Evolutionary conservation across 2,797 vertebrate species (phyloP).

Genomic region (Smutsia temminckii): DNA sequence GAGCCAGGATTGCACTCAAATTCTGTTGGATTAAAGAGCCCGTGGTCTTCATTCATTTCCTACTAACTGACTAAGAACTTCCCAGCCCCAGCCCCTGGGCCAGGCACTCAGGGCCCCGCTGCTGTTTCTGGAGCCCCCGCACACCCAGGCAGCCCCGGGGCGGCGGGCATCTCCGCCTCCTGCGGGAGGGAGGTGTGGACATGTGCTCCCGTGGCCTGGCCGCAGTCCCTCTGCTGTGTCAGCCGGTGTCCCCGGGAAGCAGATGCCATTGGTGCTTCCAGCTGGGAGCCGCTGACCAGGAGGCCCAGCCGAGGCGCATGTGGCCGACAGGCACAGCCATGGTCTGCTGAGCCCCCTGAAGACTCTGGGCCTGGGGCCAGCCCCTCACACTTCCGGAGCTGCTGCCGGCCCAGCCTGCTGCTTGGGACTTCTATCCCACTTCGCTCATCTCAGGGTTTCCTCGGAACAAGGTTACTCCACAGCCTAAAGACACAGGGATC

Average conservation of each 20-base stretch:
- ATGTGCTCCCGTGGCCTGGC: not conserved
- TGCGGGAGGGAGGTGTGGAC: not conserved
- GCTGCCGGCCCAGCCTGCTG: constrained; percentile 41
- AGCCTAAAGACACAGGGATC: constrained; percentile 58
- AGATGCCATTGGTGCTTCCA: constrained; percentile 66
- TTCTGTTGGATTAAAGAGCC: not conserved
- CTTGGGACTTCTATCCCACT: not conserved
- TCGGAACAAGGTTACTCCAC: constrained; percentile 9
- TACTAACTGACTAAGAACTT: not conserved
- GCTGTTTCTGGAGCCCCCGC: not conserved
- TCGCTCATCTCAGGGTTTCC: not conserved
- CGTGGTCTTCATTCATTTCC: not conserved
- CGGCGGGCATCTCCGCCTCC: not conserved
- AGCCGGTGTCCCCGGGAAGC: constrained; percentile 61
- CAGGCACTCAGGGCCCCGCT: not conserved
- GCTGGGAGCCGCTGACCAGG: constrained; percentile 70
- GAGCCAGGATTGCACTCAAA: not conserved
- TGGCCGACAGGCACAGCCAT: not conserved
- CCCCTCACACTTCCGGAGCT: not conserved
- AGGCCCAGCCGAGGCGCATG: not conserved
- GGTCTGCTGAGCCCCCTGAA: not conserved
- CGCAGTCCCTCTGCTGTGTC: constrained; percentile 54
- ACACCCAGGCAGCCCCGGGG: not conserved
- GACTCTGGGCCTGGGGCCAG: not conserved
- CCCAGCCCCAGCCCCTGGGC: not conserved